A percentile compares a stretch with the other conserved stretches of the same genome.
phyloP scores from a whole-genome alignment of 1,140 invertebrate species.

The Neodiprion fabricii region DNA sequence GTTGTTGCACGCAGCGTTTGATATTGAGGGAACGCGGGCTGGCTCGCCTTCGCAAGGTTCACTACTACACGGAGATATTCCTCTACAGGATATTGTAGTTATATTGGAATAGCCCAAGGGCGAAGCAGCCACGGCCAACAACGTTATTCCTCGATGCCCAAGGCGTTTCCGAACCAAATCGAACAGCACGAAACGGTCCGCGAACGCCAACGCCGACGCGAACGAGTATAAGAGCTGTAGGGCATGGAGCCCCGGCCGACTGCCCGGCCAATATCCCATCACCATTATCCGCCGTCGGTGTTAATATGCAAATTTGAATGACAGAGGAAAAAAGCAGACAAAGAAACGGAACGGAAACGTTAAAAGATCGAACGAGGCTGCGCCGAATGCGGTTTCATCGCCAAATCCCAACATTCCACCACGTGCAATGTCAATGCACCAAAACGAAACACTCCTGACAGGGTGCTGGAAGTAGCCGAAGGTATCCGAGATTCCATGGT shows the following conservation, averaged over 20 bases:
- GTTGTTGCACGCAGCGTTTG: no score
- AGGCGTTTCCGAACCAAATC: conserved; percentile 43
- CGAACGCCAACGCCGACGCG: conserved; percentile 43
- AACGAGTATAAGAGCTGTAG: background rate
- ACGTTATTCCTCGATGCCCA: conserved; percentile 50
- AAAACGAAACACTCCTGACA: no score
- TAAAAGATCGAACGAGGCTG: background rate
- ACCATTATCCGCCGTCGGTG: conserved; percentile 4
- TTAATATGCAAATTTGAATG: background rate
- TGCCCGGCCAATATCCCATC: background rate
- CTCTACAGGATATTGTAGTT: conserved; percentile 19
- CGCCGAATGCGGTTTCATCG: no score
- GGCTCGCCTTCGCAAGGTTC: no score
- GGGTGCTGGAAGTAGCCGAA: background rate
- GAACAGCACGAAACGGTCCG: conserved; percentile 29
- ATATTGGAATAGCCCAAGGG: conserved; percentile 42
- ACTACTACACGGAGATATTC: no score
- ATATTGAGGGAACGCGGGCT: no score
- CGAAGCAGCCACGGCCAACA: conserved; percentile 52
- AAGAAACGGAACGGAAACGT: no score
- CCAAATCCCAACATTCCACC: no score
- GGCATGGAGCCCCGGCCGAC: conserved; percentile 7
- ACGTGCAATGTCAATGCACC: no score
- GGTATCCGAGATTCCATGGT: background rate
- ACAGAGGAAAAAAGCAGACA: background rate